Conservation (phyloP, 1,140 invertebrate genomes). For the Drosophila sulfurigaster region DNA sequence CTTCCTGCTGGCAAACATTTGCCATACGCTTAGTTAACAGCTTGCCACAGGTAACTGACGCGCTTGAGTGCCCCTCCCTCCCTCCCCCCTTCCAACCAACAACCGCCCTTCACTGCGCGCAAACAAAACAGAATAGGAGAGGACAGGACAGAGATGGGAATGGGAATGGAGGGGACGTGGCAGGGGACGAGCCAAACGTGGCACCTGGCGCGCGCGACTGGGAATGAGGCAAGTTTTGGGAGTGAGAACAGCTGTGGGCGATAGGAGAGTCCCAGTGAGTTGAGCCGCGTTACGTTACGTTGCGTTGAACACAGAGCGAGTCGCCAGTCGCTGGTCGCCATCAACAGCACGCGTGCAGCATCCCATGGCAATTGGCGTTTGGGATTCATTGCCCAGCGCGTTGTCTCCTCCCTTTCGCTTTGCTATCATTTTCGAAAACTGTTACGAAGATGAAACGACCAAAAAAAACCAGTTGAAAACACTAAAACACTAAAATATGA, state of each 20-base stretch:
- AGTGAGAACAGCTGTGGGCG: conserved; percentile 5
- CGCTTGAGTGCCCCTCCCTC: conserved; percentile 67
- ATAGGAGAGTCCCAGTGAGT: conserved; percentile 14
- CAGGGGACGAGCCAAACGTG: neutral
- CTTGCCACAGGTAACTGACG: conserved; percentile 77
- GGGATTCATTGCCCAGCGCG: conserved; percentile 1
- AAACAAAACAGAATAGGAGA: conserved; percentile 17
- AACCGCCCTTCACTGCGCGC: conserved; percentile 33
- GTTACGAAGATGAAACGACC: conserved; percentile 61
- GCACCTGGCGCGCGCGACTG: conserved; percentile 1
- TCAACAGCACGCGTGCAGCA: conserved; percentile 73
- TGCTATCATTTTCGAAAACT: conserved; percentile 76
- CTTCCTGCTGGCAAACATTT: conserved; percentile 78
- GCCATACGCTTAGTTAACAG: conserved; percentile 79
- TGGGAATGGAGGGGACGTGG: too few species aligned
- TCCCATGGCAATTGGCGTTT: conserved; percentile 71
- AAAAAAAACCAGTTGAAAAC: conserved; percentile 44
- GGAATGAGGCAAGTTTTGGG: neutral
- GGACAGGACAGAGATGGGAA: neutral
- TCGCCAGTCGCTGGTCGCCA: conserved; percentile 34
- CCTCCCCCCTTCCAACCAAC: neutral
- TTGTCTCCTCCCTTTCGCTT: too few species aligned
- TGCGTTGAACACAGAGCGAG: neutral
- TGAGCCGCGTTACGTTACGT: neutral
- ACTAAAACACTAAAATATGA: conserved; percentile 56